These are phyloP conservation scores for Drosophila merina DNA, from an alignment of 2,888 invertebrate genomes.

Conservation along the genomic window DNA sequence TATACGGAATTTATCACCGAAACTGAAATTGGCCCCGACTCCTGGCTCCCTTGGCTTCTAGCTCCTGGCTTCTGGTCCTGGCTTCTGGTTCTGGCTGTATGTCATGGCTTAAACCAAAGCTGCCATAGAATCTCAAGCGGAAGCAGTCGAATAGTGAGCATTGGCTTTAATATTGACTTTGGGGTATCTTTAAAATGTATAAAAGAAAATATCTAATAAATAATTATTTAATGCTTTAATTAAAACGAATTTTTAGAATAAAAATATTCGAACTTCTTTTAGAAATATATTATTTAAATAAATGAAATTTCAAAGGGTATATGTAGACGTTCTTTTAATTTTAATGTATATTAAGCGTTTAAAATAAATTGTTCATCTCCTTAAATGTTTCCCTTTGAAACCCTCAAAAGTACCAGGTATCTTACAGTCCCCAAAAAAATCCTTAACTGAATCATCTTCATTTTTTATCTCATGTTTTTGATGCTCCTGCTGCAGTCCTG, in stretches of 20 bases:
- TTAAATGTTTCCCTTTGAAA: not conserved
- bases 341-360: too few relatives aligned
- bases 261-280: too few relatives aligned
- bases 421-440: not conserved
- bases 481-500: slow-evolving; percentile 33
- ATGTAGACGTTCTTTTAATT: too few relatives aligned
- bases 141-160: slow-evolving; percentile 7
- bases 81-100: slow-evolving; percentile 41
- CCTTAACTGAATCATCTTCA: not conserved
- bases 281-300: too few relatives aligned
- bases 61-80: not conserved
- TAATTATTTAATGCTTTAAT: too few relatives aligned
- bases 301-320: too few relatives aligned
- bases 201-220: too few relatives aligned
- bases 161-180: not conserved
- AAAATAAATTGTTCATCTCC: not conserved
- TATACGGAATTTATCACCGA: slow-evolving; percentile 80
- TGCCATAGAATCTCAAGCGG: slow-evolving; percentile 16
- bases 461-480: slow-evolving; percentile 4
- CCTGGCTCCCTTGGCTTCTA: slow-evolving; percentile 4
- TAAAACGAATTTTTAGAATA: too few relatives aligned
- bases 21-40: slow-evolving; percentile 69
- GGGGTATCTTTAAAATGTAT: not conserved
- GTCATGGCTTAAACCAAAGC: slow-evolving; percentile 46
- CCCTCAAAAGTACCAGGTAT: not conserved